phyloP scores from a whole-genome alignment of 2,888 invertebrate genomes.

The Aleiodes alternator region DNA sequence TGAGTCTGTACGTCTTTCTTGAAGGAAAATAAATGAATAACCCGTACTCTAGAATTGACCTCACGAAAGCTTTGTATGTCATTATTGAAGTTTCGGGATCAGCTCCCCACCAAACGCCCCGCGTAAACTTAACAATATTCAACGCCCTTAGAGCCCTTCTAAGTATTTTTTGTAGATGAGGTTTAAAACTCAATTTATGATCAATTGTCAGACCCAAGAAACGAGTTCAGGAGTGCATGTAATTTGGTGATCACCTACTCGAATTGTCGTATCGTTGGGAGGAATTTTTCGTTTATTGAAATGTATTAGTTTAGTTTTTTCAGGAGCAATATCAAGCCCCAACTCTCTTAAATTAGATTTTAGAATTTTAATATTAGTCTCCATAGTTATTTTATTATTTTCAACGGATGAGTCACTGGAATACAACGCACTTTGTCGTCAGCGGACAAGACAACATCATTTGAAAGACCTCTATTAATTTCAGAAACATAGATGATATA shows the following conservation, averaged over 20 bases:
- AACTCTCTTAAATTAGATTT: neutral
- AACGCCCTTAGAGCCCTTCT: too few species aligned
- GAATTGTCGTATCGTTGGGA: neutral
- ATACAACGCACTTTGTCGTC: slow-evolving; percentile 48
- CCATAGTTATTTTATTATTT: neutral
- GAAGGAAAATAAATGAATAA: too few species aligned
- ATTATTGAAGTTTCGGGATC: too few species aligned
- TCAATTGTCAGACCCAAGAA: neutral
- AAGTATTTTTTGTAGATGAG: too few species aligned
- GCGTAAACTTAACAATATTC: too few species aligned
- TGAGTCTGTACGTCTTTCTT: too few species aligned
- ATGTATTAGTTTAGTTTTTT: neutral
- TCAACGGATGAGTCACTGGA: neutral
- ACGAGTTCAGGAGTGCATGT: neutral
- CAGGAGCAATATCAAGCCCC: neutral
- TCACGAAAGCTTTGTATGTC: too few species aligned
- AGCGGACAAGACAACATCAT: slow-evolving; percentile 23
- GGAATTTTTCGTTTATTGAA: neutral
- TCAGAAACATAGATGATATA: slow-evolving; percentile 42
- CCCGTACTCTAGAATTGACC: too few species aligned
- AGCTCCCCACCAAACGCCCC: too few species aligned
- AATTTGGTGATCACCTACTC: neutral
- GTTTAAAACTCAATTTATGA: too few species aligned
- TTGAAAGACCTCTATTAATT: slow-evolving; percentile 21
- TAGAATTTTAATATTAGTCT: neutral